Evolutionary conservation across 2,888 invertebrate species (phyloP), one percentile per base, ranked within the genome.

Genomic region (Glyphotaelius pellucidus): DNA sequence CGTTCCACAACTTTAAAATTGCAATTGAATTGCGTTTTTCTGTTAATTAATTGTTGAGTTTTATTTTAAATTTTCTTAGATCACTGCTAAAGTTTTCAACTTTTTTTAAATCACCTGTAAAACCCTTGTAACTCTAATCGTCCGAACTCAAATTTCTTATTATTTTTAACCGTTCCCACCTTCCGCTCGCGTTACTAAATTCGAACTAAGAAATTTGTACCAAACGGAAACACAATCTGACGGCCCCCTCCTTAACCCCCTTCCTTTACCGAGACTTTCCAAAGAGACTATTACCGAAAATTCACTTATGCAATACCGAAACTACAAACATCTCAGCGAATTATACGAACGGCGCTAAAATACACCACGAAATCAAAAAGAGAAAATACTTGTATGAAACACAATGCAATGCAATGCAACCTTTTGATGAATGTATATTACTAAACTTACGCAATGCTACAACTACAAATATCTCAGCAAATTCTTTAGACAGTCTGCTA

Each of bases 191-290:
- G 92, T 85, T 86, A 90, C 93, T 89, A 89, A 85, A 89, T 87
- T 84, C 84, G 88, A 91, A 93, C 93, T 93, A 91, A 93, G 81
- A 81, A 90, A 86, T 93, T 93, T 83, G 88, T 90, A 87, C 80
- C 87, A 92, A 87, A 52, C 90, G 86, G 92, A 87, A 90, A 90
- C 52, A 80, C 80, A 91, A 91, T 91, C 90, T 90, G 86, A 52
- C 83, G 38, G 83, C 52, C 87, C 67, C 87, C 84, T 83, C 91
- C 85, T 79, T 79, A 35, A 9, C 31, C 81, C 25, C 32, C 90
- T 11, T 80, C 86, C 86, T 80, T 80, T 47, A 3, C 38, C 86
- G 3, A 11, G 30, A 90, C 90, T 90, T 90, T 90, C 90, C 90
- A 83, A 90, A 86, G 67, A 67, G 30, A 80, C 80, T 86, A 86